A percentile compares a stretch with the other conserved stretches of the same genome.
Conservation (phyloP, 2,888 invertebrate species). For the Ischnus inquisitorius region DNA sequence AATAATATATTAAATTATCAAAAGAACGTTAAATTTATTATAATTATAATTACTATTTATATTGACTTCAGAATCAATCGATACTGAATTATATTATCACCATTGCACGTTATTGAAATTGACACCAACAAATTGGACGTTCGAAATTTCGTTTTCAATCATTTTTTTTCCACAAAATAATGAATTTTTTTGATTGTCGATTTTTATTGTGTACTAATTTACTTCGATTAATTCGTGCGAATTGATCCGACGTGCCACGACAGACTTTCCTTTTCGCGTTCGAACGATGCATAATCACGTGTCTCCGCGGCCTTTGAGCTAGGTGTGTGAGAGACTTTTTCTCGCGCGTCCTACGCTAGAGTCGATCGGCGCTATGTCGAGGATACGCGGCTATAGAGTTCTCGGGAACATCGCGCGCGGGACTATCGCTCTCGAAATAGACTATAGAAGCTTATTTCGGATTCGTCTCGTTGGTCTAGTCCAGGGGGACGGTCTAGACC, state of each 20-base stretch:
- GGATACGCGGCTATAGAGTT: conserved; percentile 17
- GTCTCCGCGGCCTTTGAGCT: neutral
- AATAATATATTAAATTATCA: too few species aligned
- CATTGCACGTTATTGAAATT: too few species aligned
- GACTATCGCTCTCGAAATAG: conserved; percentile 79
- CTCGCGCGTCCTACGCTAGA: conserved; percentile 8
- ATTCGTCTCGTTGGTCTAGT: conserved; percentile 81
- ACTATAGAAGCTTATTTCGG: conserved; percentile 81
- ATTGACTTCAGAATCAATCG: too few species aligned
- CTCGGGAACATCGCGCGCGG: conserved; percentile 4
- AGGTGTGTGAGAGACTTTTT: conserved; percentile 4
- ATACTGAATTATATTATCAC: too few species aligned
- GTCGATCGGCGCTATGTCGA: conserved; percentile 42
- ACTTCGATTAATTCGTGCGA: neutral
- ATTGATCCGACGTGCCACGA: neutral
- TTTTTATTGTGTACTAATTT: neutral
- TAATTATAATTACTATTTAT: too few species aligned
- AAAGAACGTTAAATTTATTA: too few species aligned
- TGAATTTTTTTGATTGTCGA: neutral
- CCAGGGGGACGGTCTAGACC: conserved; percentile 81
- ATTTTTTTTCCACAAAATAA: neutral
- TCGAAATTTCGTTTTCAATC: too few species aligned
- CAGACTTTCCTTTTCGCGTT: neutral
- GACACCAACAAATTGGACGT: too few species aligned
- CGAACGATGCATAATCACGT: neutral